These are phyloP conservation scores for Liasis olivaceus DNA, from an alignment of 2,797 vertebrate genomes.

Conservation along the genomic window DNA sequence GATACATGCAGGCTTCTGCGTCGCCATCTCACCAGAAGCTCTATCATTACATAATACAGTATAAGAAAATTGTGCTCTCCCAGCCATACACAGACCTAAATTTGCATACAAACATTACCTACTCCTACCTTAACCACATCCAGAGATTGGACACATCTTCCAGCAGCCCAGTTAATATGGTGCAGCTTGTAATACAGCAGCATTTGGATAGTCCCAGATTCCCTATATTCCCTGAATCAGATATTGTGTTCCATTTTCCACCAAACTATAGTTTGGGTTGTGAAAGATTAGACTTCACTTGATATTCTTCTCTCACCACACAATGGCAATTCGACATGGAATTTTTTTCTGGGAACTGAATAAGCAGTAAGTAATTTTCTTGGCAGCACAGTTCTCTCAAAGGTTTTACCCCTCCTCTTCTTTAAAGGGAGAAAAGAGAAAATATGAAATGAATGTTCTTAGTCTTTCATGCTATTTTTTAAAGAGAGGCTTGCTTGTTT, in stretches of 20 bases:
- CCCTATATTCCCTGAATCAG: background rate
- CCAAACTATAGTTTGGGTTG: background rate
- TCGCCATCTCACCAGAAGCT: too few species aligned
- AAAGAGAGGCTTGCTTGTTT: conserved; percentile 38
- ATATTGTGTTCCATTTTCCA: background rate
- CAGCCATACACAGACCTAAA: background rate
- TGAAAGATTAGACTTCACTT: background rate
- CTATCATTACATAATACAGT: background rate
- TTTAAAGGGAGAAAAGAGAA: background rate
- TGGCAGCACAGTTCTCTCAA: background rate
- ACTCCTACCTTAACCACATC: background rate
- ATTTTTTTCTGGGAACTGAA: background rate
- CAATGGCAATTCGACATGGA: conserved; percentile 52
- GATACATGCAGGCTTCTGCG: too few species aligned
- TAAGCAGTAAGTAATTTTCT: conserved; percentile 23
- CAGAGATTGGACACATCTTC: background rate
- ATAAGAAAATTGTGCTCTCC: background rate
- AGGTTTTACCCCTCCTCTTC: background rate
- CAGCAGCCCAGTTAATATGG: background rate
- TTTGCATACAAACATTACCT: background rate
- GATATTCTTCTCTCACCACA: conserved; percentile 36
- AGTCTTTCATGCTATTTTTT: background rate
- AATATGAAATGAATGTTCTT: conserved; percentile 30
- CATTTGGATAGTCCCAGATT: background rate
- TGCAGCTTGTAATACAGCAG: background rate